phyloP scores from a whole-genome alignment of 2,888 invertebrate species.

The Liodrosophila aerea region DNA sequence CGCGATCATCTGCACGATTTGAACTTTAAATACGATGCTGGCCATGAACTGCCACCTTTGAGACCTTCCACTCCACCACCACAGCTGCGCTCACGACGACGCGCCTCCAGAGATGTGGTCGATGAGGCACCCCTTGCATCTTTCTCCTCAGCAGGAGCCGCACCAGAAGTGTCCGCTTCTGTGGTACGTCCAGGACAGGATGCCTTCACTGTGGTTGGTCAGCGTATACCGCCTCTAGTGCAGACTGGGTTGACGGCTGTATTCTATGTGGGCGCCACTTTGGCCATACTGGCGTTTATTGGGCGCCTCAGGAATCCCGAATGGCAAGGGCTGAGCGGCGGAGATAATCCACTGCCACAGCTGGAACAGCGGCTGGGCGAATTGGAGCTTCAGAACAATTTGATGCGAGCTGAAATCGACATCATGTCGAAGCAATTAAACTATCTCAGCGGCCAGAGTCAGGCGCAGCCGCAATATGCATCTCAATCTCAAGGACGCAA shows the following conservation, averaged over 20 bases:
- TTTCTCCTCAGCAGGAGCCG: too few relatives aligned
- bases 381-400: conserved; percentile 79
- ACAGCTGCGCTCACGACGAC: conserved; percentile 21
- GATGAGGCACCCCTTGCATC: conserved; percentile 5
- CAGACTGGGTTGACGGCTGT: conserved; percentile 66
- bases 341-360: conserved; percentile 31
- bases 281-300: conserved; percentile 73
- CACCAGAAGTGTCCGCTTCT: background rate
- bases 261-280: conserved; percentile 69
- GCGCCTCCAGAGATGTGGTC: background rate
- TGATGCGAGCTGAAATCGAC: conserved; percentile 81
- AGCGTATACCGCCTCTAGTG: conserved; percentile 45
- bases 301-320: conserved; percentile 72
- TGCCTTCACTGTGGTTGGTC: background rate
- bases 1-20: conserved; percentile 68
- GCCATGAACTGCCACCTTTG: conserved; percentile 31
- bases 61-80: background rate
- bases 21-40: conserved; percentile 43
- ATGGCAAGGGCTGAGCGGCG: conserved; percentile 56
- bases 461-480: background rate
- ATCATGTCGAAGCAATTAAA: conserved; percentile 78
- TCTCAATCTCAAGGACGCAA: conserved; percentile 1
- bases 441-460: conserved; percentile 57
- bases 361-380: conserved; percentile 70
- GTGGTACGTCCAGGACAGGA: background rate